These are phyloP conservation scores for Epinephelus fuscoguttatus DNA, from an alignment of 2,113 vertebrate genomes.

Conservation along the genomic window DNA sequence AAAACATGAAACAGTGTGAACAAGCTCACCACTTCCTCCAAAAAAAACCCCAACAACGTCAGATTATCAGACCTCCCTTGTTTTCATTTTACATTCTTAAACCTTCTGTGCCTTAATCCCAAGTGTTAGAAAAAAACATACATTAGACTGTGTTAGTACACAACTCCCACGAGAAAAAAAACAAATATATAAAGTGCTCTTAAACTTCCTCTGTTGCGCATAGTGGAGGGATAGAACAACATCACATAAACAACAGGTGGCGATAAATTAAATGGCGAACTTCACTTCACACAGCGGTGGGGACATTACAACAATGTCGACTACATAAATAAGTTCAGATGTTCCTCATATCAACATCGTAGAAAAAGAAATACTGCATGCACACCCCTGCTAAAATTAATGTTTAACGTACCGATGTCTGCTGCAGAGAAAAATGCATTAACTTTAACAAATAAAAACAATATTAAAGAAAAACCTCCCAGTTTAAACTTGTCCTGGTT, in stretches of 20 bases:
- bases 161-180: conserved; percentile 7
- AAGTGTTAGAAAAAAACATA: conserved; percentile 21
- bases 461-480: not conserved
- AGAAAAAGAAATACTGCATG: conserved; percentile 21
- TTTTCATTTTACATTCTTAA: not conserved
- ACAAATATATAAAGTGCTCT: conserved; percentile 65
- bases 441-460: not conserved
- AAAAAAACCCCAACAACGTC: not conserved
- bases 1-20: not conserved
- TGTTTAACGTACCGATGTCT: not conserved
- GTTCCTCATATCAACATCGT: not conserved
- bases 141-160: conserved; percentile 22
- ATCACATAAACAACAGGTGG: not conserved
- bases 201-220: conserved; percentile 19
- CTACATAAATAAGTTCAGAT: conserved; percentile 33
- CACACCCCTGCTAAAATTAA: conserved; percentile 28
- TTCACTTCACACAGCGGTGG: too few relatives aligned
- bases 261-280: not conserved
- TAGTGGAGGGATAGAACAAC: not conserved
- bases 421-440: not conserved
- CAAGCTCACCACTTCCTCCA: not conserved
- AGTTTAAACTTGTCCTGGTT: conserved; percentile 13
- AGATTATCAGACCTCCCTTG: not conserved
- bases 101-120: not conserved
- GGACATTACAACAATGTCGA: not conserved